Conservation (phyloP, 2,113 vertebrate species). For the Ameiurus melas region DNA sequence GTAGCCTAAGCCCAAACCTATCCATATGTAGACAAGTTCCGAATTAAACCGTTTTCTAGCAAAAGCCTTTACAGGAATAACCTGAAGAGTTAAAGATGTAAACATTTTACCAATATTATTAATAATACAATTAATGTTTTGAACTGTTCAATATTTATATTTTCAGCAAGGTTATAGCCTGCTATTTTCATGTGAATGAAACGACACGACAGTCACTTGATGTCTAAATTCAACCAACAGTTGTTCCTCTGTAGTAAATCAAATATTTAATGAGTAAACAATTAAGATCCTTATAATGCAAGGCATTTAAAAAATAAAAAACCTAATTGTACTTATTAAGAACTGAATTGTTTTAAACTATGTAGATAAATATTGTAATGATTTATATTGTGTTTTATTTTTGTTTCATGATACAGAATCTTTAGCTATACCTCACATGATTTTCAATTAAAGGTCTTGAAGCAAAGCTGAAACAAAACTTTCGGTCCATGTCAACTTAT, state of each 20-base stretch:
- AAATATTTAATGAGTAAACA: slow-evolving; percentile 10
- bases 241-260: slow-evolving; percentile 29
- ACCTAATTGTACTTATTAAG: slow-evolving; percentile 5
- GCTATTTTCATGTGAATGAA: background rate
- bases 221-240: background rate
- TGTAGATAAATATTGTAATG: slow-evolving; percentile 59
- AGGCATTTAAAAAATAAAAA: background rate
- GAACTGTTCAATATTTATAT: background rate
- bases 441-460: slow-evolving; percentile 43
- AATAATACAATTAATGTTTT: background rate
- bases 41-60: background rate
- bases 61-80: background rate
- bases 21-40: background rate
- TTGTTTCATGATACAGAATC: slow-evolving; percentile 49
- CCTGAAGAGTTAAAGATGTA: background rate
- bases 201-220: background rate
- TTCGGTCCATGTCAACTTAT: no score
- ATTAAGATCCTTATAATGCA: slow-evolving; percentile 19
- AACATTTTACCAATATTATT: background rate
- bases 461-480: background rate
- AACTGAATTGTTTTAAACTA: slow-evolving; percentile 42
- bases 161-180: background rate
- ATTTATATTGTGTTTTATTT: slow-evolving; percentile 62
- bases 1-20: background rate
- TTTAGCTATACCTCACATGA: slow-evolving; percentile 59